A percentile compares a stretch with the other conserved stretches of the same genome.
phyloP scores from a whole-genome alignment of 2,888 invertebrate species.

The Trissoscelio sp. region DNA sequence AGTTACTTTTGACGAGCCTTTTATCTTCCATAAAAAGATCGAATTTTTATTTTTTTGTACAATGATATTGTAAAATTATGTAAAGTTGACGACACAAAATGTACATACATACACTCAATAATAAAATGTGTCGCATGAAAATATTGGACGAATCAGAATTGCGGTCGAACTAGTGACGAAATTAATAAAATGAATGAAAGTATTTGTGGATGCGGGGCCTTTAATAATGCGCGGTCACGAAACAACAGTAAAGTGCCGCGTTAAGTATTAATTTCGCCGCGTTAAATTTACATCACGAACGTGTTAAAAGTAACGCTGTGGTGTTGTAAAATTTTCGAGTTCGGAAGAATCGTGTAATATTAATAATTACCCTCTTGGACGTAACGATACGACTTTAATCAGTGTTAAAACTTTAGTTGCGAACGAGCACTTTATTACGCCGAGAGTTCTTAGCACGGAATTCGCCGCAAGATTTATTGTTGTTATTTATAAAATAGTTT shows the following conservation, averaged over 20 bases:
- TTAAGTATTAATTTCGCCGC: constrained; percentile 48
- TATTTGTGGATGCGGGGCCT: constrained; percentile 24
- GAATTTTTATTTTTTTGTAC: not conserved
- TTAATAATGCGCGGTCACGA: constrained; percentile 56
- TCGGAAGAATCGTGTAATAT: constrained; percentile 34
- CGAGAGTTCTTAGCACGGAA: constrained; percentile 29
- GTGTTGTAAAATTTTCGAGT: constrained; percentile 27
- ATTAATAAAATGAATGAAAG: constrained; percentile 28
- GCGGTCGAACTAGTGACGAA: not conserved
- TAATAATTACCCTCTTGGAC: constrained; percentile 38
- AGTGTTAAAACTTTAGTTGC: constrained; percentile 27
- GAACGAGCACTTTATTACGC: constrained; percentile 34
- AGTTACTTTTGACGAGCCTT: constrained; percentile 11
- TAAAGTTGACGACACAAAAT: constrained; percentile 14
- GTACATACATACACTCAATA: too few species aligned
- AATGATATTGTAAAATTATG: constrained; percentile 18
- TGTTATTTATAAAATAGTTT: constrained; percentile 41
- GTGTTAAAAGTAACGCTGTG: constrained; percentile 36
- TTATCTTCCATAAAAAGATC: constrained; percentile 23
- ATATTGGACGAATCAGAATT: not conserved
- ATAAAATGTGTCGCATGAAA: too few species aligned
- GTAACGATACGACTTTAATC: constrained; percentile 41
- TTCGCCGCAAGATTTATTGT: constrained; percentile 33
- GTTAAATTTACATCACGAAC: constrained; percentile 46
- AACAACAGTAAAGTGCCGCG: constrained; percentile 48